These are phyloP conservation scores for Pogonocichla stellata DNA, from an alignment of 2,113 vertebrate species.

Conservation along the genomic window DNA sequence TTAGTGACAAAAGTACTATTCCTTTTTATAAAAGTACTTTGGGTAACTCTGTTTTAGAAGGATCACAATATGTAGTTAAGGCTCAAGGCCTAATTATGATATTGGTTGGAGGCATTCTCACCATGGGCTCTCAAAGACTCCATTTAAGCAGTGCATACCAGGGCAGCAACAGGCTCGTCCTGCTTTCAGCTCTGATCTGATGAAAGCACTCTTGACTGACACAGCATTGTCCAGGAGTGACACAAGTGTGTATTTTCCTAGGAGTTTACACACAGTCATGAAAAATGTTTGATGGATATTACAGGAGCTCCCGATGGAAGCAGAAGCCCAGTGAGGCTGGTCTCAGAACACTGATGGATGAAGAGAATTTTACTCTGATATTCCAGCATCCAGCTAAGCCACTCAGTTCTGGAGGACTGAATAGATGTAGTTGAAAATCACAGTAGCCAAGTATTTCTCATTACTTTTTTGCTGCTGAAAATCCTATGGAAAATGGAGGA, in stretches of 20 bases:
- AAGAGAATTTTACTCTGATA: neutral
- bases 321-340: neutral
- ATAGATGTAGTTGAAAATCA: neutral
- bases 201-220: neutral
- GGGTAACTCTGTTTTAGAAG: neutral
- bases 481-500: neutral
- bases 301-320: neutral
- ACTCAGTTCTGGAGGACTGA: neutral
- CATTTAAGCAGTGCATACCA: fast-evolving
- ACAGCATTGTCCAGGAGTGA: neutral
- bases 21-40: neutral
- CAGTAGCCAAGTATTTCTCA: neutral
- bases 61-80: neutral
- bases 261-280: neutral
- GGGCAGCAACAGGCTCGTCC: neutral
- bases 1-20: neutral
- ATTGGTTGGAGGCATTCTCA: neutral
- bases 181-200: neutral
- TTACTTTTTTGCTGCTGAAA: neutral
- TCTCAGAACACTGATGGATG: neutral
- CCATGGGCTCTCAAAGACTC: neutral
- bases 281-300: neutral
- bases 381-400: neutral
- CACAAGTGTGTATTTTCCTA: neutral
- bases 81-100: neutral